These are phyloP conservation scores for Drepana falcataria DNA, from an alignment of 2,888 invertebrate genomes.

Conservation along the genomic window DNA sequence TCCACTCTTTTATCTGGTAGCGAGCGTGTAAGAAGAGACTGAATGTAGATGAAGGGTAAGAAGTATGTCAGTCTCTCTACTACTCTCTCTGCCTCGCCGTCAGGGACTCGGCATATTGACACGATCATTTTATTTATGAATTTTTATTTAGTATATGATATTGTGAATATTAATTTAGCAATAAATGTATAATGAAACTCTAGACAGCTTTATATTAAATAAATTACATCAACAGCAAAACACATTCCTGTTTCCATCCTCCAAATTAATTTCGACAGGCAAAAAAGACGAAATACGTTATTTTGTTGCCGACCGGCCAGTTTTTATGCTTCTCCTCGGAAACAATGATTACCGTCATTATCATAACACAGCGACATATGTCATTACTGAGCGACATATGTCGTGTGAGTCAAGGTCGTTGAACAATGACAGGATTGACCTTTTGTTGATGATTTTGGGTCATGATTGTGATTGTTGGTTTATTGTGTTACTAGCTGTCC, in stretches of 20 bases:
- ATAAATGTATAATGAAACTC: no score
- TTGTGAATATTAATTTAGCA: no score
- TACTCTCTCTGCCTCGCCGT: no score
- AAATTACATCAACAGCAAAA: neutral
- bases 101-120: no score
- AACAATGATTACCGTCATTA: constrained; percentile 27
- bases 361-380: constrained; percentile 23
- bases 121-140: no score
- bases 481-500: no score
- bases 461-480: neutral
- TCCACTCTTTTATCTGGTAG: no score
- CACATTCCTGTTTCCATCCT: neutral
- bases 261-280: neutral
- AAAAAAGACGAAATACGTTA: neutral
- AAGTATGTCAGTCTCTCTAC: no score
- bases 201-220: no score
- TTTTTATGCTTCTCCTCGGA: constrained; percentile 18
- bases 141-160: no score
- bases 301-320: neutral
- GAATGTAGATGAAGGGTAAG: no score
- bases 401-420: constrained; percentile 14
- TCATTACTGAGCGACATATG: constrained; percentile 15
- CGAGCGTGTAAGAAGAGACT: no score
- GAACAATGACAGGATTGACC: neutral
- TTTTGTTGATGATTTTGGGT: neutral